phyloP scores from a whole-genome alignment of 1,140 invertebrate species.

The Caerostris extrusa region DNA sequence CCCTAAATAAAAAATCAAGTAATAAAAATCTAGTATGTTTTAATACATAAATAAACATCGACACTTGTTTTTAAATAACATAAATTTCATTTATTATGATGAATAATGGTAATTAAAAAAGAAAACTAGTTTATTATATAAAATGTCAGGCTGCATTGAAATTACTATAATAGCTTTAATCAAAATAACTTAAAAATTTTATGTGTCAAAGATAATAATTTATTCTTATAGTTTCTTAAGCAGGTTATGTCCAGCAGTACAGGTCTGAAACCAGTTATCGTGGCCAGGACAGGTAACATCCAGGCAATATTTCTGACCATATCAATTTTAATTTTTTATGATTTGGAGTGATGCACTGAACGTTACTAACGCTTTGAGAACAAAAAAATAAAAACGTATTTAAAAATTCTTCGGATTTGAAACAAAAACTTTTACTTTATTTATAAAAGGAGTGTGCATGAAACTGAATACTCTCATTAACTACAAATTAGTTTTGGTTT shows the following conservation, averaged over 20 bases:
- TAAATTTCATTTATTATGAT: no score
- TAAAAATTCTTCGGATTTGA: not conserved
- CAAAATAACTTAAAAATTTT: no score
- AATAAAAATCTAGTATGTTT: no score
- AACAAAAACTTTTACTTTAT: not conserved
- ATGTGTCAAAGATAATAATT: no score
- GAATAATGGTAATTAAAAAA: no score
- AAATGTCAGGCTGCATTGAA: no score
- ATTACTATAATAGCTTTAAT: no score
- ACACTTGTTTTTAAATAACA: no score
- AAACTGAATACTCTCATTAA: not conserved
- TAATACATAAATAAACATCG: no score
- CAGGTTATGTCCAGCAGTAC: not conserved
- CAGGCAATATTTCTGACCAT: not conserved
- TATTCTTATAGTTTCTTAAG: constrained; percentile 10
- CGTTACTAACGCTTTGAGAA: not conserved
- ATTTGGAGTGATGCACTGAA: constrained; percentile 4
- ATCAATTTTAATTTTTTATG: not conserved
- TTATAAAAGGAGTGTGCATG: not conserved
- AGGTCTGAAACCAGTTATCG: not conserved
- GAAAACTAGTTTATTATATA: no score
- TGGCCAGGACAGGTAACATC: not conserved
- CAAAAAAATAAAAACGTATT: not conserved
- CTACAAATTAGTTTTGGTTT: not conserved
- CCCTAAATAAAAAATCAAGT: no score